These are phyloP conservation scores for Platichthys stellatus DNA, from an alignment of 2,113 vertebrate species.

Conservation along the genomic window DNA sequence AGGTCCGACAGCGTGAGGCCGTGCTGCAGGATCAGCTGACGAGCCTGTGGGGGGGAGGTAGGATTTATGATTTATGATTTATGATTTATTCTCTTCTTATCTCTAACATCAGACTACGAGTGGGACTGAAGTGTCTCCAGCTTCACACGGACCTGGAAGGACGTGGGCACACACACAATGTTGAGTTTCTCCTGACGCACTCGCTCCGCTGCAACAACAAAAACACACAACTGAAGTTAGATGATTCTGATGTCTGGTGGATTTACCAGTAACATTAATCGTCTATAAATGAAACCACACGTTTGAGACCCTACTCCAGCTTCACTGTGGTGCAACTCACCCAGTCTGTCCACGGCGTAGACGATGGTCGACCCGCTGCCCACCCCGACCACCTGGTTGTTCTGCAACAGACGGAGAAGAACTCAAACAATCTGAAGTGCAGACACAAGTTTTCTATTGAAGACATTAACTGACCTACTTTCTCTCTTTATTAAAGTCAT, in stretches of 20 bases:
- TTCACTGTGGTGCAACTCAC: constrained; percentile 74
- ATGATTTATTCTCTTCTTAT: too few relatives aligned
- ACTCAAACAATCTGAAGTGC: too few relatives aligned
- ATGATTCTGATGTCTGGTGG: too few relatives aligned
- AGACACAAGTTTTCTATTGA: too few relatives aligned
- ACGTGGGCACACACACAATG: constrained; percentile 93
- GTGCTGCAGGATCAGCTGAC: constrained; percentile 94
- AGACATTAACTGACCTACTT: too few relatives aligned
- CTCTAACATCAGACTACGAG: too few relatives aligned
- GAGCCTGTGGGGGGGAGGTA: constrained; percentile 83
- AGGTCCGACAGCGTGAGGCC: constrained; percentile 91
- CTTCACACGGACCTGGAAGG: constrained; percentile 89
- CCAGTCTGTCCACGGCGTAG: constrained; percentile 92
- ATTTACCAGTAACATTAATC: too few relatives aligned
- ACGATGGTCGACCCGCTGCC: constrained; percentile 97
- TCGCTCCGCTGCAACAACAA: constrained; percentile 85
- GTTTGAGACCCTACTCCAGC: too few relatives aligned
- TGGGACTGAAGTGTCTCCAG: background rate
- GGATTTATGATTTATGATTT: too few relatives aligned
- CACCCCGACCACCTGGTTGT: constrained; percentile 95
- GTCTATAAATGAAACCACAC: too few relatives aligned
- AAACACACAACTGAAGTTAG: too few relatives aligned
- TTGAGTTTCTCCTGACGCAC: constrained; percentile 93
- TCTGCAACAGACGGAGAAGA: constrained; percentile 72
- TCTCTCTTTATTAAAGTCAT: too few relatives aligned